Evolutionary conservation across 2,888 invertebrate species (phyloP).

Genomic region (Desoria tigrina): DNA sequence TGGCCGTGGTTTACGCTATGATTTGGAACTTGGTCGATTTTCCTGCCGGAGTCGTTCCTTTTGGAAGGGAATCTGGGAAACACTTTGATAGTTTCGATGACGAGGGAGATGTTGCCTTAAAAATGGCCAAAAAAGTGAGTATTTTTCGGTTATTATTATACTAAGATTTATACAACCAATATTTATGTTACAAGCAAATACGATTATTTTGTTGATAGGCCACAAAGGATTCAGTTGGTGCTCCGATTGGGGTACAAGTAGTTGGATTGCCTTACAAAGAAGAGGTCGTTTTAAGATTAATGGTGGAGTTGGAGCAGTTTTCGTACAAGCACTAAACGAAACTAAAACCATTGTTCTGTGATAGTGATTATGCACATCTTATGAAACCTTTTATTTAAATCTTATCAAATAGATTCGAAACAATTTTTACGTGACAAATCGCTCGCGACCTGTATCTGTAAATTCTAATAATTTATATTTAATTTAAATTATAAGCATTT

Average conservation of each 20-base stretch:
- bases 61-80: constrained; percentile 42
- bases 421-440: no score
- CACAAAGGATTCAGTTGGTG: constrained; percentile 45
- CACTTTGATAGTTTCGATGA: constrained; percentile 37
- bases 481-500: no score
- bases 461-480: no score
- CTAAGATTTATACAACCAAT: not conserved
- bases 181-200: not conserved
- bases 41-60: constrained; percentile 35
- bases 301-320: constrained; percentile 47
- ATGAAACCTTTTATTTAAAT: no score
- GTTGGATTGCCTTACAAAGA: constrained; percentile 46
- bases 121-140: constrained; percentile 40
- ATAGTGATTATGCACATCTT: constrained; percentile 1
- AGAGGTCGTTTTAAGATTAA: constrained; percentile 46
- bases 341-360: constrained; percentile 5
- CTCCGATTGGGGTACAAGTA: constrained; percentile 50
- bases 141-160: not conserved
- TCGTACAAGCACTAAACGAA: constrained; percentile 30
- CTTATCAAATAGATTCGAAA: no score
- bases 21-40: constrained; percentile 34
- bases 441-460: no score
- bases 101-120: constrained; percentile 41
- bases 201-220: constrained; percentile 25
- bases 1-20: constrained; percentile 35